phyloP scores from a whole-genome alignment of 2,113 vertebrate genomes.

The Scomber colias region DNA sequence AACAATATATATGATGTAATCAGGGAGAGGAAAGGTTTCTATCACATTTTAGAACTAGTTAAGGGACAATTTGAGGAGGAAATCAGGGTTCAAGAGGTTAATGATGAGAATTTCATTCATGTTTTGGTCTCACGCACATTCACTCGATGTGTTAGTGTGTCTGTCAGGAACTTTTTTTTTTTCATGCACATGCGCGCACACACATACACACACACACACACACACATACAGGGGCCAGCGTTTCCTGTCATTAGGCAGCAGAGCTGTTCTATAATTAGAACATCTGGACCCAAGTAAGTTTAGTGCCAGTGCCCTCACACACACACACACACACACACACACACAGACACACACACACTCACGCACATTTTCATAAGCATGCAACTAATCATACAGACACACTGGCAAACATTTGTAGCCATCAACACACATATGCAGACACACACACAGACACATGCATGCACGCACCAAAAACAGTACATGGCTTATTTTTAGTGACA shows the following conservation, averaged over 20 bases:
- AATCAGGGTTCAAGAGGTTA: constrained; percentile 60
- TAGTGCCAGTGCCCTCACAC: constrained; percentile 57
- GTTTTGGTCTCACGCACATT: constrained; percentile 45
- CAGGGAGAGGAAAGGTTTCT: not conserved
- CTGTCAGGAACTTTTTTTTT: constrained; percentile 12
- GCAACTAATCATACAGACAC: constrained; percentile 1
- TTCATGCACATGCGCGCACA: not conserved
- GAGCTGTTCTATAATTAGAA: constrained; percentile 78
- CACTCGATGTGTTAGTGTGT: constrained; percentile 27
- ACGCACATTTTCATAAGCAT: not conserved
- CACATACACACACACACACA: constrained; percentile 6
- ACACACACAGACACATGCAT: not conserved
- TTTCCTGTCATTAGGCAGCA: constrained; percentile 78
- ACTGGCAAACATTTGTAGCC: constrained; percentile 6
- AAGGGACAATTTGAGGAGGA: constrained; percentile 26
- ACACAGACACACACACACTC: constrained; percentile 18
- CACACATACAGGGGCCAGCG: constrained; percentile 33
- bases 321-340: constrained; percentile 32
- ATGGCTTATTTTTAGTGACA: constrained; percentile 53
- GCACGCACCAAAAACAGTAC: not conserved
- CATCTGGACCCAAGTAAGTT: constrained; percentile 77
- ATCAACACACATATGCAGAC: not conserved
- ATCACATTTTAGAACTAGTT: constrained; percentile 2
- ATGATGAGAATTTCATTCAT: constrained; percentile 61
- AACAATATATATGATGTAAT: not conserved